Conservation (phyloP, 2,113 vertebrate genomes). For the Cromileptes altivelis region DNA sequence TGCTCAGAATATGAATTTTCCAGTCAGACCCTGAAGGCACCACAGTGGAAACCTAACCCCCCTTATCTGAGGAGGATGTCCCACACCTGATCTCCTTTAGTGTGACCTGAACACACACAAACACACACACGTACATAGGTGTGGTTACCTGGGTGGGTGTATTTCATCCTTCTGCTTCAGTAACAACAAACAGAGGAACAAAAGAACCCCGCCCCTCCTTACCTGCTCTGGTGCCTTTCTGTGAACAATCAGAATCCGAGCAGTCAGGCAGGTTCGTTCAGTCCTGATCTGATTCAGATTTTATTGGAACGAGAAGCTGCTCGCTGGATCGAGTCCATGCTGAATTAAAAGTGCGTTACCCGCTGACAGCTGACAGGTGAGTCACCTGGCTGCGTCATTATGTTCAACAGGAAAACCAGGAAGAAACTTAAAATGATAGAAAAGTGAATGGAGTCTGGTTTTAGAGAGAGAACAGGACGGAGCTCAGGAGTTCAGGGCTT, state of each 20-base stretch:
- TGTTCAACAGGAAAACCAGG: background rate
- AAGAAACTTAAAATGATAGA: background rate
- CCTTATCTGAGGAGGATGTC: background rate
- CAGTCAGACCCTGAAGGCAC: background rate
- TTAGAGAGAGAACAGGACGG: background rate
- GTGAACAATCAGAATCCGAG: slow-evolving; percentile 15
- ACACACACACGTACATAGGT: background rate
- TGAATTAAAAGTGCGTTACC: background rate
- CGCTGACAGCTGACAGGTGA: slow-evolving; percentile 16
- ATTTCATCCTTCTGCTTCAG: slow-evolving; percentile 16
- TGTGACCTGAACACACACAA: slow-evolving; percentile 20
- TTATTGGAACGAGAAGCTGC: background rate
- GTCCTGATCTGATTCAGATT: background rate
- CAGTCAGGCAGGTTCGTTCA: slow-evolving; percentile 37
- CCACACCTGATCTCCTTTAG: slow-evolving; percentile 1
- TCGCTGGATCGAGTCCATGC: background rate
- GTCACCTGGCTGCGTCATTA: background rate
- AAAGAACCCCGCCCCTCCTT: slow-evolving; percentile 24
- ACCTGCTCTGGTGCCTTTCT: slow-evolving; percentile 46
- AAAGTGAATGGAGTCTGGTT: background rate
- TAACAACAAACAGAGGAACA: slow-evolving; percentile 55
- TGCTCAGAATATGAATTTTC: too few relatives aligned
- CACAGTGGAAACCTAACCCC: background rate
- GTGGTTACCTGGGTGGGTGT: slow-evolving; percentile 38
- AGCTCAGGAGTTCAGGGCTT: background rate